Percentiles rank a stretch among this genome's conserved stretches.
These are phyloP conservation scores for Idaea biselata DNA, from an alignment of 2,888 invertebrate genomes.

Conservation along the genomic window DNA sequence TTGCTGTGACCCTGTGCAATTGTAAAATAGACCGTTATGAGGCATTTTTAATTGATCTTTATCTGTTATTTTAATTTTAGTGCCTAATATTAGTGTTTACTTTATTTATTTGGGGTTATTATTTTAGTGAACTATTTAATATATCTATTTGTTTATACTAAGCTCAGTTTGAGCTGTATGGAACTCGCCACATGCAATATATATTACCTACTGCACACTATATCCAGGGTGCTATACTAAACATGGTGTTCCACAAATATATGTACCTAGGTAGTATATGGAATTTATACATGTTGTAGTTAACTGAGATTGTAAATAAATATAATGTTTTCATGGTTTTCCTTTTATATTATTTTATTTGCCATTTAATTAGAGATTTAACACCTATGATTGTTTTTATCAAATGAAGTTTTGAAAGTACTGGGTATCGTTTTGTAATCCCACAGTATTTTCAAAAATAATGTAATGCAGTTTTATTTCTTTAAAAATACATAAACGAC, in stretches of 20 bases:
- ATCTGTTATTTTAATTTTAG: not conserved
- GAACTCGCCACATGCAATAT: conserved; percentile 23
- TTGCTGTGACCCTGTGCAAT: no score
- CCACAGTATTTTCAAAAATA: no score
- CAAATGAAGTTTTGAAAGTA: no score
- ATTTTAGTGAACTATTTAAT: not conserved
- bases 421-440: no score
- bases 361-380: no score
- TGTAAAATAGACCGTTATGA: not conserved
- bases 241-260: conserved; percentile 37
- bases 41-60: not conserved
- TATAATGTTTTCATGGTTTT: no score
- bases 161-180: conserved; percentile 12
- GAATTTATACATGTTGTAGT: not conserved
- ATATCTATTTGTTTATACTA: conserved; percentile 12
- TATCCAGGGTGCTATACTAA: conserved; percentile 43
- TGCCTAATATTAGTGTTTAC: conserved; percentile 1
- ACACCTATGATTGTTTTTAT: no score
- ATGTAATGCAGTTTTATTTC: no score
- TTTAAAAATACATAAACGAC: no score
- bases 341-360: no score
- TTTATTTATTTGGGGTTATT: conserved; percentile 1
- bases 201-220: conserved; percentile 19
- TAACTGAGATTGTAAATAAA: no score
- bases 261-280: conserved; percentile 28